These are phyloP conservation scores for Pseudococcus viburni DNA, from an alignment of 2,888 invertebrate species.

Conservation along the genomic window DNA sequence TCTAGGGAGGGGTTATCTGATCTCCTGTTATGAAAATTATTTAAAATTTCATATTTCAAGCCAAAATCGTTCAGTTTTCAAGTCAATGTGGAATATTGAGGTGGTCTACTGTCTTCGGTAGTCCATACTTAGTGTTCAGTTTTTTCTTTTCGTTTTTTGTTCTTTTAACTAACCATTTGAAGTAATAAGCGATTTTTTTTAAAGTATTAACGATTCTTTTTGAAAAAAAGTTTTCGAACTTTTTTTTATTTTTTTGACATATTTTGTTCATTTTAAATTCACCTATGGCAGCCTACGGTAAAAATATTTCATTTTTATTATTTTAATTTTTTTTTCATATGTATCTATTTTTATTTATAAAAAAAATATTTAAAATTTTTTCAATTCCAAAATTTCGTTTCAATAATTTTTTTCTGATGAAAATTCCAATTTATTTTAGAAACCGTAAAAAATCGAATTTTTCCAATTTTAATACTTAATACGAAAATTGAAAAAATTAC, in stretches of 20 bases:
- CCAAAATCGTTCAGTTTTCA: slow-evolving; percentile 34
- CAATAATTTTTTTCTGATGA: neutral
- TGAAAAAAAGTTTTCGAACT: neutral
- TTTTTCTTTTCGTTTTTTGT: neutral
- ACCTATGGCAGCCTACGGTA: slow-evolving; percentile 44
- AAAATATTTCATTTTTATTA: slow-evolving; percentile 33
- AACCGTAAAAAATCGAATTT: neutral
- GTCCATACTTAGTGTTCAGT: slow-evolving; percentile 6
- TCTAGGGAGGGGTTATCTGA: slow-evolving; percentile 49
- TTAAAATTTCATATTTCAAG: slow-evolving; percentile 51
- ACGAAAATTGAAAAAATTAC: slow-evolving; percentile 10
- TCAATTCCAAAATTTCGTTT: neutral
- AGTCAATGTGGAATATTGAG: slow-evolving; percentile 14
- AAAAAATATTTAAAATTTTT: neutral
- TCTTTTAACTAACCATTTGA: neutral
- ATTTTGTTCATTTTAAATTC: neutral
- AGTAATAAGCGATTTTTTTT: neutral
- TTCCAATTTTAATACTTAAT: neutral
- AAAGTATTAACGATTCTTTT: neutral
- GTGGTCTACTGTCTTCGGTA: slow-evolving; percentile 7
- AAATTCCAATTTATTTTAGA: neutral
- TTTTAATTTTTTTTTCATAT: slow-evolving; percentile 1
- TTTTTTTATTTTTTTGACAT: neutral
- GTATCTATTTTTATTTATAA: neutral
- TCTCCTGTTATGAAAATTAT: slow-evolving; percentile 44